phyloP scores from a whole-genome alignment of 2,888 invertebrate species.

The Fragum fragum region DNA sequence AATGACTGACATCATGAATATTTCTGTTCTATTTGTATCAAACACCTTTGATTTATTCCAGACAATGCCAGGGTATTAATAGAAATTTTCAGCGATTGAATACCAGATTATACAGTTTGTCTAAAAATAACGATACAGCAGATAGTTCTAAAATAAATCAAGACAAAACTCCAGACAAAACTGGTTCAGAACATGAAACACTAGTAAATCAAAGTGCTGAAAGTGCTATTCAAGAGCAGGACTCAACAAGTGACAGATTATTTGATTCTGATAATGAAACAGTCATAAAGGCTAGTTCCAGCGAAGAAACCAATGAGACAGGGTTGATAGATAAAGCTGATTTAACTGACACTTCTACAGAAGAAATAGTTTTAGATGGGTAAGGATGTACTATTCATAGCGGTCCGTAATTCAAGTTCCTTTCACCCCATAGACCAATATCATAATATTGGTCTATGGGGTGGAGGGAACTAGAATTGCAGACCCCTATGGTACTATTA shows the following conservation, averaged over 20 bases:
- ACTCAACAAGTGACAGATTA: not conserved
- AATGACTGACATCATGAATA: too few species aligned
- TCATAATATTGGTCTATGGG: too few species aligned
- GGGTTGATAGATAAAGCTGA: too few species aligned
- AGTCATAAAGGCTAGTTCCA: not conserved
- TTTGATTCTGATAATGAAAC: not conserved
- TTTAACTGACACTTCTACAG: too few species aligned
- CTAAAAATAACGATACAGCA: not conserved
- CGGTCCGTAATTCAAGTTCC: too few species aligned
- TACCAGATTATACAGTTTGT: not conserved
- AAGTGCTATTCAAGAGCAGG: not conserved
- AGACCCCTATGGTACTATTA: too few species aligned
- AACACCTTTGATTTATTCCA: too few species aligned
- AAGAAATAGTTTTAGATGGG: too few species aligned
- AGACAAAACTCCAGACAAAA: not conserved
- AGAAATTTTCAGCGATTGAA: not conserved
- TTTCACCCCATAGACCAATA: too few species aligned
- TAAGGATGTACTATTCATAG: too few species aligned
- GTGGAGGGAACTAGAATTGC: too few species aligned
- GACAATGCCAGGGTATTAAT: not conserved
- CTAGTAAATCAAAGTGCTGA: not conserved
- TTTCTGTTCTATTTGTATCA: too few species aligned
- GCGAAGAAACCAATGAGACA: not conserved
- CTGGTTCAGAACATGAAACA: not conserved
- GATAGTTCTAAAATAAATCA: not conserved